Evolutionary conservation across 2,113 vertebrate species (phyloP).

Genomic region (Psilopogon haemacephalus): DNA sequence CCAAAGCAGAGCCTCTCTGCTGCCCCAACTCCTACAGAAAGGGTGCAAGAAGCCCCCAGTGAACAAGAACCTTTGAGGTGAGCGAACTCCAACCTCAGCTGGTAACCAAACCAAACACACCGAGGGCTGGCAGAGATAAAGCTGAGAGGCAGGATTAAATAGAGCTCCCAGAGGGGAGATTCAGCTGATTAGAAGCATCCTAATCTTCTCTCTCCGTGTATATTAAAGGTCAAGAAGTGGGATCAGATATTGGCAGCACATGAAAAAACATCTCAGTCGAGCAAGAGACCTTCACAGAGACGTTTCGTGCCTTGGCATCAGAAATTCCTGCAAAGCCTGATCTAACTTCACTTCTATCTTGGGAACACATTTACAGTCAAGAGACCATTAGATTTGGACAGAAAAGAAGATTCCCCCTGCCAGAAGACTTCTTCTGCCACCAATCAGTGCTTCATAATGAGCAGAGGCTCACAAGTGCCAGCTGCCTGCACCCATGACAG

Average conservation of each 20-base stretch:
- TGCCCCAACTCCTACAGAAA: constrained; percentile 3
- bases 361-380: not conserved
- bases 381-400: not conserved
- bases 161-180: constrained; percentile 55
- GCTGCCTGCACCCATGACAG: not conserved
- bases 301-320: not conserved
- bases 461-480: not conserved
- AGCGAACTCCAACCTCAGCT: constrained; percentile 24
- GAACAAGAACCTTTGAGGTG: constrained; percentile 49
- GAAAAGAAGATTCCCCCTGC: not conserved
- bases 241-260: constrained; percentile 59
- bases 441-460: not conserved
- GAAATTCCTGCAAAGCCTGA: constrained; percentile 15
- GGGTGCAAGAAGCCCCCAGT: constrained; percentile 16
- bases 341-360: not conserved
- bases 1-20: not conserved
- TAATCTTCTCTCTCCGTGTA: constrained; percentile 28
- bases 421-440: not conserved
- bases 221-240: constrained; percentile 59
- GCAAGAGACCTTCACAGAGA: constrained; percentile 43
- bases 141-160: constrained; percentile 27
- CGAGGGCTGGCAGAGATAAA: constrained; percentile 34
- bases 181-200: constrained; percentile 57
- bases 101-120: constrained; percentile 44
- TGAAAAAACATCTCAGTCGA: constrained; percentile 22